Percentiles rank a stretch among this genome's conserved stretches.
Conservation (phyloP, 2,888 invertebrate genomes). For the Ectemnius continuus region DNA sequence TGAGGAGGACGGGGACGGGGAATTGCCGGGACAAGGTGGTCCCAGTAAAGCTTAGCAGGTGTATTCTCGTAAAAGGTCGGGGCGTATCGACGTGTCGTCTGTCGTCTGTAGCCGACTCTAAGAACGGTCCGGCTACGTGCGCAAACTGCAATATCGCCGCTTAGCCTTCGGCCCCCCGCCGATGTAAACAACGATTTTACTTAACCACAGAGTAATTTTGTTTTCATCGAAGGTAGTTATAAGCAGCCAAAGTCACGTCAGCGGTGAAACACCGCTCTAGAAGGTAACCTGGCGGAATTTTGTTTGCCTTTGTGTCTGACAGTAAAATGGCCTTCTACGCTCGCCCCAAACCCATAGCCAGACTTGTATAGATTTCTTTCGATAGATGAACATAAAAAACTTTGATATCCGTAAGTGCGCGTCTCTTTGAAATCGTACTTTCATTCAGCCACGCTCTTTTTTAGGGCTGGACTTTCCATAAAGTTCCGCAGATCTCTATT, state of each 20-base stretch:
- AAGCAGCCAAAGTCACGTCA: constrained; percentile 22
- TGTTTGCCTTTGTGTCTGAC: constrained; percentile 19
- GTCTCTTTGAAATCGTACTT: neutral
- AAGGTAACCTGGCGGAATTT: constrained; percentile 14
- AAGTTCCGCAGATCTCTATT: neutral
- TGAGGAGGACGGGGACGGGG: too few relatives aligned
- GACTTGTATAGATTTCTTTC: neutral
- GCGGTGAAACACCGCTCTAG: neutral
- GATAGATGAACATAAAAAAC: neutral
- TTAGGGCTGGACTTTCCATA: too few relatives aligned
- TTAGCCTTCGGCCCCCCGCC: constrained; percentile 38
- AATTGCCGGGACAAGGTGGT: neutral
- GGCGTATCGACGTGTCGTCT: constrained; percentile 7
- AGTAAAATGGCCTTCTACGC: neutral
- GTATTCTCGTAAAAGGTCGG: constrained; percentile 13
- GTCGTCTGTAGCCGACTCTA: constrained; percentile 9
- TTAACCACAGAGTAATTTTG: constrained; percentile 43
- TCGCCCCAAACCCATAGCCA: constrained; percentile 2
- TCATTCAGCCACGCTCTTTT: too few relatives aligned
- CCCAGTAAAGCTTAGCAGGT: neutral
- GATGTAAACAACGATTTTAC: constrained; percentile 57
- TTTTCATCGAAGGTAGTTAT: constrained; percentile 24
- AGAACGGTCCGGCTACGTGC: constrained; percentile 44
- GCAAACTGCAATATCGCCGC: constrained; percentile 51
- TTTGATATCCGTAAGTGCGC: too few relatives aligned